phyloP scores from a whole-genome alignment of 2,797 vertebrate genomes.

The Sparus aurata region DNA sequence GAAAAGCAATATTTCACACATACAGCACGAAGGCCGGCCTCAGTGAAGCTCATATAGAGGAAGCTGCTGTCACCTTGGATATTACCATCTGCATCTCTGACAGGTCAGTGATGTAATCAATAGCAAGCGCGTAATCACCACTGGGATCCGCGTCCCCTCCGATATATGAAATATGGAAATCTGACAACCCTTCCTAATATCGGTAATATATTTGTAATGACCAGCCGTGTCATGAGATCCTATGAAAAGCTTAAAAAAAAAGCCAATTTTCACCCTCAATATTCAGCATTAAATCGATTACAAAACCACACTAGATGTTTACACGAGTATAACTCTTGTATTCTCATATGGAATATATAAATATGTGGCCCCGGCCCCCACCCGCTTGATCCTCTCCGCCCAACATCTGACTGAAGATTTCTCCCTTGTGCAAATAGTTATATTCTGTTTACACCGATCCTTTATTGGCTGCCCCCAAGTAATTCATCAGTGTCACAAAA shows the following conservation, averaged over 20 bases:
- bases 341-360: background rate
- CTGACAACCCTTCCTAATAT: background rate
- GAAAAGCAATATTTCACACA: constrained; percentile 69
- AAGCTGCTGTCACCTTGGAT: constrained; percentile 60
- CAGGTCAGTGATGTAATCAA: constrained; percentile 78
- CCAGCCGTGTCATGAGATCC: background rate
- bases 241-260: background rate
- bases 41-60: constrained; percentile 57
- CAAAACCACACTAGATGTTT: background rate
- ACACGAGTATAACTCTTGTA: background rate
- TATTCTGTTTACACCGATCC: constrained; percentile 58
- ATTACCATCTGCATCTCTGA: constrained; percentile 70
- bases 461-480: constrained; percentile 69
- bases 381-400: background rate
- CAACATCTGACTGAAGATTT: background rate
- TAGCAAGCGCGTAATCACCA: constrained; percentile 12
- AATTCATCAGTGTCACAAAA: constrained; percentile 78
- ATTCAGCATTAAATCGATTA: background rate
- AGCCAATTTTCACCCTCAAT: background rate
- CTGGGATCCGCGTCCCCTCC: background rate
- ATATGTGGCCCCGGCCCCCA: background rate
- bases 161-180: constrained; percentile 26
- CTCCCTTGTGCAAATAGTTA: constrained; percentile 64
- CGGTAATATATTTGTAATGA: background rate
- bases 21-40: constrained; percentile 34